Evolutionary conservation across 2,113 vertebrate species (phyloP).

Genomic region (Gopherus flavomarginatus): DNA sequence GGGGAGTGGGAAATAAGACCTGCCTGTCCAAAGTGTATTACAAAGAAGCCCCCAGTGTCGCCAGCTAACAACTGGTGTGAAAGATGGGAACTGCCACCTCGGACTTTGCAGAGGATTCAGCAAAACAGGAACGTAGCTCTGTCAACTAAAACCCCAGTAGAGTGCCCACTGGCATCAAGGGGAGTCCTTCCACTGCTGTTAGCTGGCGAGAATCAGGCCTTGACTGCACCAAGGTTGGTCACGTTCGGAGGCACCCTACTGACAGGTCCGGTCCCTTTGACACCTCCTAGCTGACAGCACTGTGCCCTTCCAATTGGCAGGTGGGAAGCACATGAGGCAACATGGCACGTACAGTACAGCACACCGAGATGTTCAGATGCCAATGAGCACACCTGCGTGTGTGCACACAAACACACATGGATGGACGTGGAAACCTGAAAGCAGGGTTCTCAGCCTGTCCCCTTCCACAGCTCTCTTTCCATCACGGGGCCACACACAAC

Average conservation of each 20-base stretch:
- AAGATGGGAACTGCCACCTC: neutral
- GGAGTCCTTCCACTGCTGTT: neutral
- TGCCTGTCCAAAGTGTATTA: constrained; percentile 28
- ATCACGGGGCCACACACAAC: neutral
- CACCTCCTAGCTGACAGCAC: neutral
- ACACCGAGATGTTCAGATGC: constrained; percentile 38
- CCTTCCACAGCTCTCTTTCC: neutral
- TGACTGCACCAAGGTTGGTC: neutral
- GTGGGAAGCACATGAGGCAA: constrained; percentile 8
- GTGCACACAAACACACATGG: constrained; percentile 1
- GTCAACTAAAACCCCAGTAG: fast-evolving
- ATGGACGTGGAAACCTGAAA: fast-evolving
- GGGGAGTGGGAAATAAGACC: neutral
- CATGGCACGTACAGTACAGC: neutral
- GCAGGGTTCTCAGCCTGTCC: neutral
- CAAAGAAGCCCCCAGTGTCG: constrained; percentile 6
- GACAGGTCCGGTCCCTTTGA: neutral
- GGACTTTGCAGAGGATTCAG: neutral
- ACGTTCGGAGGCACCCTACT: neutral
- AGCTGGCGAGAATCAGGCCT: neutral
- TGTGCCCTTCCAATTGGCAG: neutral
- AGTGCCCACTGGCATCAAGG: fast-evolving
- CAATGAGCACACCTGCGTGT: neutral
- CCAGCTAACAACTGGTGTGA: neutral
- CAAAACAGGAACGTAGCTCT: neutral